A percentile compares a stretch with the other conserved stretches of the same genome.
Conservation (phyloP, 1,140 invertebrate genomes). For the Ooceraea biroi region DNA sequence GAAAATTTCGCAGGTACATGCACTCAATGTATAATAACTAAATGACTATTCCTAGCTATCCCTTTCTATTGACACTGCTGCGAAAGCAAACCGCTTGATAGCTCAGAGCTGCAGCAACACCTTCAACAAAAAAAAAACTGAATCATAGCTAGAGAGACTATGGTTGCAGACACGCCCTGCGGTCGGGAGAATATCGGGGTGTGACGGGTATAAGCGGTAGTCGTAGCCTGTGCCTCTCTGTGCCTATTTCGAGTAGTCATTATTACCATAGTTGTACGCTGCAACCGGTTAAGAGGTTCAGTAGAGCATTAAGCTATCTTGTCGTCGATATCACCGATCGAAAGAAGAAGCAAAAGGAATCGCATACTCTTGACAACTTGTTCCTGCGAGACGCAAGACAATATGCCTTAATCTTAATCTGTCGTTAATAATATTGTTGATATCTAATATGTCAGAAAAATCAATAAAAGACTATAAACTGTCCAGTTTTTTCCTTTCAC, state of each 20-base stretch:
- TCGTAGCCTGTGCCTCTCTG: slow-evolving; percentile 12
- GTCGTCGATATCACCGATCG: slow-evolving; percentile 3
- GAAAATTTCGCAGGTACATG: not conserved
- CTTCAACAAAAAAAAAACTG: slow-evolving; percentile 14
- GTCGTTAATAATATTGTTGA: not conserved
- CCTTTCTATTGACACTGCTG: not conserved
- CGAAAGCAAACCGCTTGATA: not conserved
- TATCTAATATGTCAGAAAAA: no score
- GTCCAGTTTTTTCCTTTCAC: no score
- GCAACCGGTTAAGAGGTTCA: slow-evolving; percentile 65
- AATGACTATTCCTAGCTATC: not conserved
- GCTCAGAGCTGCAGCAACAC: not conserved
- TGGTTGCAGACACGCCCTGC: slow-evolving; percentile 52
- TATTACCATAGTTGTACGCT: slow-evolving; percentile 54
- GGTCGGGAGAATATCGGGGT: slow-evolving; percentile 68
- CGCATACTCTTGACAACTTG: slow-evolving; percentile 11
- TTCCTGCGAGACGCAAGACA: not conserved
- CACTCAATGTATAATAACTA: not conserved
- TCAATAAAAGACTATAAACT: no score
- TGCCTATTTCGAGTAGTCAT: slow-evolving; percentile 64
- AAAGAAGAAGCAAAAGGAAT: slow-evolving; percentile 26
- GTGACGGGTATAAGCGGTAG: slow-evolving; percentile 61
- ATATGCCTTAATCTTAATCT: not conserved
- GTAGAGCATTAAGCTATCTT: slow-evolving; percentile 56
- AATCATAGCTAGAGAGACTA: not conserved